Base-by-base conservation (phyloP, 1,140 invertebrate genomes). In the Scaptomyza hsui region DNA sequence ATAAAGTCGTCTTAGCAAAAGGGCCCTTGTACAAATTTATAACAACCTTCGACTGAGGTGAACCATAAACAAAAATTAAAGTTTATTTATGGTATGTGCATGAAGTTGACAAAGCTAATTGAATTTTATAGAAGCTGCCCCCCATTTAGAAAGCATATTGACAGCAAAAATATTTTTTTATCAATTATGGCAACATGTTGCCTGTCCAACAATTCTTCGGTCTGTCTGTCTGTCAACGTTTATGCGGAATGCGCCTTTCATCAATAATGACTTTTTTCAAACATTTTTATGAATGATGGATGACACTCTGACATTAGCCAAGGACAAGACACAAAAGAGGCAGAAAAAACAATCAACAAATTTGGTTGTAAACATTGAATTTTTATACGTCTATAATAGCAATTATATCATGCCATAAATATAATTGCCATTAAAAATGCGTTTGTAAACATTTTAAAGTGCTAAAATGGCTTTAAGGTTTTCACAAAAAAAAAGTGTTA, bases 151-250 rank as follows among this genome's bases (percentile, higher is more conserved):
- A 32, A 56, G 15, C 45, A 24, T 45, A 76, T 76, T 88, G 65
- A 76, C 83, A 85, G 72, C 42, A 67, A 75, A 67, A 83, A 76
- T 74, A 72, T 1, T 69, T 70, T 70, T 35, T 72, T 57, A 75
- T 85, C 72, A 79, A 83, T 83, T 82, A 81, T 73, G 65, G 51
- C 49, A 48, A 78, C 55, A 41, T 52, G 49, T 47, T 41, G 39
- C 3, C 47, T 47, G 68, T 78, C 56, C 19, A 13, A 29, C 26
- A 7, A 29, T 13, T 53, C 57, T 51, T 63, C 62, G 47, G 57
- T 72, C 64, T 55, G 32, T 53, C 21, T 18, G 35, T 60, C 26
- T 65, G 69, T 71, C 64, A 47, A 42, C 42, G 15, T 44, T 73
- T 71, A 56, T 15, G 62, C 41, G 62, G 77, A 56, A 55, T 61